A percentile compares a stretch with the other conserved stretches of the same genome.
Conservation (phyloP, 1,140 invertebrate genomes). For the Pristionchus pacificus region DNA sequence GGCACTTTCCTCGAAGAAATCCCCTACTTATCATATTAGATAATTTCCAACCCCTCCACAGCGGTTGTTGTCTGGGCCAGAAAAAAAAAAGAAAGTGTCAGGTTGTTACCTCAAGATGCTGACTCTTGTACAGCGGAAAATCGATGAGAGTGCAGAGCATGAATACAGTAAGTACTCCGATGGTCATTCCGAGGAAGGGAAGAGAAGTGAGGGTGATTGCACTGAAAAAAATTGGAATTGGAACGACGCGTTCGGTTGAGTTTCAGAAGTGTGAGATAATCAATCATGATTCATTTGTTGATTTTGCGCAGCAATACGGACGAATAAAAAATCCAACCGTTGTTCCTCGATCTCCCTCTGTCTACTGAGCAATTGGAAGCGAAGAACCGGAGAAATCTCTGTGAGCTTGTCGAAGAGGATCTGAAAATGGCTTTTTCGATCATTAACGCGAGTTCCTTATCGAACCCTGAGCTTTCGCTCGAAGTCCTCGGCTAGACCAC, state of each 20-base stretch:
- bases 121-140: constrained; percentile 46
- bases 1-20: too few species aligned
- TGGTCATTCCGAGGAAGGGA: constrained; percentile 47
- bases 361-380: constrained; percentile 44
- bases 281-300: not conserved
- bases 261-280: not conserved
- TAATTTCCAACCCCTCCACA: too few species aligned
- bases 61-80: too few species aligned
- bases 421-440: not conserved
- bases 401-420: constrained; percentile 37
- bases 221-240: constrained; percentile 16
- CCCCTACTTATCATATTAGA: too few species aligned
- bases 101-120: constrained; percentile 51
- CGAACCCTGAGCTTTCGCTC: constrained; percentile 37
- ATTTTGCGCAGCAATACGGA: too few species aligned
- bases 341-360: constrained; percentile 52
- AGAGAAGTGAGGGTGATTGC: constrained; percentile 43
- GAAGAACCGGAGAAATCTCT: constrained; percentile 36
- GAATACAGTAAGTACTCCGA: constrained; percentile 41
- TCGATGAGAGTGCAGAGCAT: constrained; percentile 48
- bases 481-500: constrained; percentile 36
- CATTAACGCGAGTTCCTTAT: not conserved
- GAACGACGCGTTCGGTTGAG: not conserved
- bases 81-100: too few species aligned
- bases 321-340: constrained; percentile 9